Evolutionary conservation across 2,888 invertebrate species (phyloP).

Genomic region (Drosophila ezoana): DNA sequence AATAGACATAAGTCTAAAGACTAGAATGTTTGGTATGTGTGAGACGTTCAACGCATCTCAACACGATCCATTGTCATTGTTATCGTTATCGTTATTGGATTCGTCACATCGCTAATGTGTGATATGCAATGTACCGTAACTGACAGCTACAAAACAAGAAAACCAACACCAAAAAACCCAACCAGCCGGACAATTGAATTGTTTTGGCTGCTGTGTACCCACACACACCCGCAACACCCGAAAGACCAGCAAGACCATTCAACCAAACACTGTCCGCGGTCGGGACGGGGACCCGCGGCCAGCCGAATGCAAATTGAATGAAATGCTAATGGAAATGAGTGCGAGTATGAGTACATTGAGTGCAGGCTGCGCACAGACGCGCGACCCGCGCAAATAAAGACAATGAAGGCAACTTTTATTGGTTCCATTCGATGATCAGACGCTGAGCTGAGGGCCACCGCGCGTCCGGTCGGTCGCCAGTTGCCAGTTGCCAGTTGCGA

Average conservation of each 20-base stretch:
- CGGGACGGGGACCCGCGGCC: slow-evolving; percentile 34
- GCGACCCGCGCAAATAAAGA: slow-evolving; percentile 73
- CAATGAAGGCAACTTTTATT: slow-evolving; percentile 81
- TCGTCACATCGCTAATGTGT: slow-evolving; percentile 80
- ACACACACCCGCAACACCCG: slow-evolving; percentile 25
- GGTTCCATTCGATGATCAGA: slow-evolving; percentile 84
- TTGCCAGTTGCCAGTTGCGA: slow-evolving; percentile 32
- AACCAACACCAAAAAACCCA: slow-evolving; percentile 59
- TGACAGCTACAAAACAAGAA: slow-evolving; percentile 61
- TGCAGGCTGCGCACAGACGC: slow-evolving; percentile 60
- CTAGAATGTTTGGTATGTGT: no score
- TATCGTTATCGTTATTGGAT: slow-evolving; percentile 35
- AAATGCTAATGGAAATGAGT: slow-evolving; percentile 71
- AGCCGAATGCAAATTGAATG: slow-evolving; percentile 75
- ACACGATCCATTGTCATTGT: slow-evolving; percentile 15
- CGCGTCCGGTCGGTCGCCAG: slow-evolving; percentile 30
- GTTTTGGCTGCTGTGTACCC: slow-evolving; percentile 48
- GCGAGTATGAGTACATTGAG: slow-evolving; percentile 52
- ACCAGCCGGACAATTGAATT: slow-evolving; percentile 76
- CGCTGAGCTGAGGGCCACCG: slow-evolving; percentile 46
- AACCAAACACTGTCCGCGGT: slow-evolving; percentile 49
- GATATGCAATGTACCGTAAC: slow-evolving; percentile 82
- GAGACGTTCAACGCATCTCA: not conserved
- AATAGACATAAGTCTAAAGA: no score
- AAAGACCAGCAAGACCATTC: slow-evolving; percentile 67